These are phyloP conservation scores for Agrilus planipennis DNA, from an alignment of 1,140 invertebrate genomes.

Conservation along the genomic window DNA sequence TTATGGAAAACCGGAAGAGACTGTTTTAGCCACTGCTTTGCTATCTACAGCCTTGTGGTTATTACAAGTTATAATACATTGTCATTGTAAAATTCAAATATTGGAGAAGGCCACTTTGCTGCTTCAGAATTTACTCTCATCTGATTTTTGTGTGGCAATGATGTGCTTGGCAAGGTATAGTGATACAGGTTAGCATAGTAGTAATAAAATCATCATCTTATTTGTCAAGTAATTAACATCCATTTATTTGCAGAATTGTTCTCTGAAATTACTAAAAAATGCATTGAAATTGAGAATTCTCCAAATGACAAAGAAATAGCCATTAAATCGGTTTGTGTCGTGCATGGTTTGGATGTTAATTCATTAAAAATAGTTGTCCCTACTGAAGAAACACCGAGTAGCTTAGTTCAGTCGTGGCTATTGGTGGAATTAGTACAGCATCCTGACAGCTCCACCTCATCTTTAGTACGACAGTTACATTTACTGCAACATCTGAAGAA, in stretches of 20 bases:
- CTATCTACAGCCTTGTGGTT: slow-evolving; percentile 70
- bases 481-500: slow-evolving; percentile 75
- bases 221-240: not conserved
- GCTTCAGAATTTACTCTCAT: slow-evolving; percentile 55
- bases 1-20: slow-evolving; percentile 71
- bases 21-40: slow-evolving; percentile 58
- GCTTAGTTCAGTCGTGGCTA: slow-evolving; percentile 55
- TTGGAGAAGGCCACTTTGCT: slow-evolving; percentile 58
- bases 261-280: slow-evolving; percentile 56
- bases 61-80: slow-evolving; percentile 60
- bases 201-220: not conserved
- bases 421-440: slow-evolving; percentile 63
- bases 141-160: slow-evolving; percentile 69
- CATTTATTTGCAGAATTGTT: slow-evolving; percentile 33
- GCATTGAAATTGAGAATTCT: slow-evolving; percentile 53
- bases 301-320: slow-evolving; percentile 39
- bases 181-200: slow-evolving; percentile 20
- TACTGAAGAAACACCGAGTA: slow-evolving; percentile 53
- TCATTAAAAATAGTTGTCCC: slow-evolving; percentile 43
- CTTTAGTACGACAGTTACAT: slow-evolving; percentile 66
- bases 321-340: slow-evolving; percentile 36
- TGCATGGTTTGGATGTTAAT: slow-evolving; percentile 48
- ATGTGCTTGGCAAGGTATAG: slow-evolving; percentile 60
- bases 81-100: slow-evolving; percentile 37
- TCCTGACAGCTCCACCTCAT: slow-evolving; percentile 62